Conservation (phyloP, 2,113 vertebrate genomes). For the Paradisaea rubra region DNA sequence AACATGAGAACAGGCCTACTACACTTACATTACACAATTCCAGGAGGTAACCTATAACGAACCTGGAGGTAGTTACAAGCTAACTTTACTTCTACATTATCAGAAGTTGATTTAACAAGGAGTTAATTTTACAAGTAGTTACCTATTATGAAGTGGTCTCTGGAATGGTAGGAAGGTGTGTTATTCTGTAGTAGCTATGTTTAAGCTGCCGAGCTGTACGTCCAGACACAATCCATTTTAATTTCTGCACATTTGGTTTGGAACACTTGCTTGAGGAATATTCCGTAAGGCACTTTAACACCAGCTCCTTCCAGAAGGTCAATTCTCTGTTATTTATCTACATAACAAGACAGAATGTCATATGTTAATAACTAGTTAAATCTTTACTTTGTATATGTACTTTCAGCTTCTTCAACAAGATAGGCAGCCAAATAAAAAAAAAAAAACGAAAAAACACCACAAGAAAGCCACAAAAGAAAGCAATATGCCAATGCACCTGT, state of each 20-base stretch:
- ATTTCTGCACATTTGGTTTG: slow-evolving; percentile 86
- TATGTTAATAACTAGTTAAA: not conserved
- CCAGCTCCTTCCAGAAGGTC: slow-evolving; percentile 84
- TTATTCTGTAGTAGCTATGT: slow-evolving; percentile 91
- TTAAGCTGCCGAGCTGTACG: slow-evolving; percentile 89
- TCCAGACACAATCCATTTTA: slow-evolving; percentile 95
- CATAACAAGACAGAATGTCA: not conserved
- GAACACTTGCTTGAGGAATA: slow-evolving; percentile 88
- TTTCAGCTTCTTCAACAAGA: not conserved
- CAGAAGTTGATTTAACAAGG: not conserved
- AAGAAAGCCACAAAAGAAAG: not conserved
- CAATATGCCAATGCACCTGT: not conserved
- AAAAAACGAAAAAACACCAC: not conserved
- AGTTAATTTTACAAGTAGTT: not conserved
- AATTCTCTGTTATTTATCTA: slow-evolving; percentile 86
- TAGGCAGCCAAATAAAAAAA: not conserved
- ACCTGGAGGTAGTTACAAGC: not conserved
- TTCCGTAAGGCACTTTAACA: slow-evolving; percentile 89
- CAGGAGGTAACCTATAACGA: not conserved
- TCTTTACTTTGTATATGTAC: not conserved
- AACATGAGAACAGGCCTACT: not conserved
- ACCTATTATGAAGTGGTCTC: slow-evolving; percentile 77
- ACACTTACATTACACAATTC: not conserved
- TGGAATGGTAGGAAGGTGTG: slow-evolving; percentile 93
- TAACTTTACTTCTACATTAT: not conserved